A percentile compares a stretch with the other conserved stretches of the same genome.
These are phyloP conservation scores for Nestor notabilis DNA, from an alignment of 2,113 vertebrate species.

Conservation along the genomic window DNA sequence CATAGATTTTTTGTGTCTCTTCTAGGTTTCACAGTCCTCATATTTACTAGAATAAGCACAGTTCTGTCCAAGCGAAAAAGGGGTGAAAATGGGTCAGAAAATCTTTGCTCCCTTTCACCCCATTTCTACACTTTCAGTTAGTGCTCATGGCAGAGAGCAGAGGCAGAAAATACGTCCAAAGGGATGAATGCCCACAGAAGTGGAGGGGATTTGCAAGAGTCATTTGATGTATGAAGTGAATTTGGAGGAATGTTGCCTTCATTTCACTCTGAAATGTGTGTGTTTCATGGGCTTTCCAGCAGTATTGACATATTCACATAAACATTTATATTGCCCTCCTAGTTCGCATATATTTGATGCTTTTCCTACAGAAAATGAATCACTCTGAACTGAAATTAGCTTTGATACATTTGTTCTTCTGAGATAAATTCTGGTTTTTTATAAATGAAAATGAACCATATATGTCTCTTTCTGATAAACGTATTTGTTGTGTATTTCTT, in stretches of 20 bases:
- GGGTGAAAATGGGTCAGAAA: not conserved
- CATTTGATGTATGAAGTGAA: not conserved
- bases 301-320: not conserved
- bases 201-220: not conserved
- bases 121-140: not conserved
- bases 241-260: not conserved
- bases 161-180: not conserved
- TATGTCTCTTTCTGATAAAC: not conserved
- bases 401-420: not conserved
- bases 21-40: not conserved
- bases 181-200: accelerated
- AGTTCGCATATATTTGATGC: not conserved
- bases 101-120: not conserved
- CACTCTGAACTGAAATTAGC: not conserved
- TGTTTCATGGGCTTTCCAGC: not conserved
- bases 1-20: not conserved
- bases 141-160: not conserved
- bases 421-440: not conserved
- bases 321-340: not conserved
- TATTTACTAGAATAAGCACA: not conserved
- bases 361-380: not conserved
- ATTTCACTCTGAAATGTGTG: not conserved
- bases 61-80: not conserved
- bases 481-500: not conserved
- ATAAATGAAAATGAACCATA: not conserved